These are phyloP conservation scores for Cydia strobilella DNA, from an alignment of 1,140 invertebrate genomes.

Conservation along the genomic window DNA sequence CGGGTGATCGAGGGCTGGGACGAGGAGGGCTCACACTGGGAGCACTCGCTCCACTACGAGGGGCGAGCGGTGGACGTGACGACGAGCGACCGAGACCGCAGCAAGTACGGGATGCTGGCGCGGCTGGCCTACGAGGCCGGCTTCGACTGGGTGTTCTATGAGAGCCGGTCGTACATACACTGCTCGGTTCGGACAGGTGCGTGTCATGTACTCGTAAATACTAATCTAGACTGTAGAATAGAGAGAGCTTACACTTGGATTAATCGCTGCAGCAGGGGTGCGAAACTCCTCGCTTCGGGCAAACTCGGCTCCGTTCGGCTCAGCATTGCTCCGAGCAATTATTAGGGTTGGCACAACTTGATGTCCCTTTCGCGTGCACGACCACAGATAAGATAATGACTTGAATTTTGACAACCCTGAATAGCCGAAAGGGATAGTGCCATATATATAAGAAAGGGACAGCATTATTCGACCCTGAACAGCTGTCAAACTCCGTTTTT, in stretches of 20 bases:
- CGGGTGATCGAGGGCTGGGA: slow-evolving; percentile 97
- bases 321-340: too few relatives aligned
- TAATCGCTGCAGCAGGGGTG: slow-evolving; percentile 95
- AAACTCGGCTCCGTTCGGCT: too few relatives aligned
- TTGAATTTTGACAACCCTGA: too few relatives aligned
- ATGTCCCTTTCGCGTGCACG: too few relatives aligned
- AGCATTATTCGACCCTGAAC: too few relatives aligned
- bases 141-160: slow-evolving; percentile 99
- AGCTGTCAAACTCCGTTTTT: too few relatives aligned
- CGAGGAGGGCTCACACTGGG: slow-evolving; percentile 89
- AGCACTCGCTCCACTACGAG: slow-evolving; percentile 96
- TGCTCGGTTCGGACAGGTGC: slow-evolving; percentile 77
- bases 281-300: too few relatives aligned
- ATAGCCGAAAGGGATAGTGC: too few relatives aligned
- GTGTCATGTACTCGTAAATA: background rate
- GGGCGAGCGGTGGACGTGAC: slow-evolving; percentile 97
- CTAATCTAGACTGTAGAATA: too few relatives aligned
- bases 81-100: slow-evolving; percentile 94
- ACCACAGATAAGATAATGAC: too few relatives aligned
- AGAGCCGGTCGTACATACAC: slow-evolving; percentile 96
- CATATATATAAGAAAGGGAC: too few relatives aligned
- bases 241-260: slow-evolving; percentile 86
- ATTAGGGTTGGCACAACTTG: too few relatives aligned
- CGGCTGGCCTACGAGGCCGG: slow-evolving; percentile 97
- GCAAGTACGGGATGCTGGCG: slow-evolving; percentile 97